Evolutionary conservation across 2,797 vertebrate species (phyloP), one percentile per base, ranked within the genome.

Genomic region (Anguilla obscura): DNA sequence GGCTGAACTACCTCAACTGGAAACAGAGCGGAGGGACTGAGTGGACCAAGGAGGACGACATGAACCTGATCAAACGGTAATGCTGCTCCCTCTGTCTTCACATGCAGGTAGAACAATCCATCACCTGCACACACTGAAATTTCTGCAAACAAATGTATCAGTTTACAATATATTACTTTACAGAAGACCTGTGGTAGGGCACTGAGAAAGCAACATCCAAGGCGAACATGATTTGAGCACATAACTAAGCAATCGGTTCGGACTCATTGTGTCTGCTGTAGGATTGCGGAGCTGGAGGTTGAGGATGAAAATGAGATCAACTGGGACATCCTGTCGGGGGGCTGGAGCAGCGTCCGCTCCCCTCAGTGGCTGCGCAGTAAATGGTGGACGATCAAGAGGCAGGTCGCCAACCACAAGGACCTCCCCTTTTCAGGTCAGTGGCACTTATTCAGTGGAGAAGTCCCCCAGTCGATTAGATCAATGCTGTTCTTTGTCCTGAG

Each of bases 1-100:
- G 99, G 99, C 95, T 99, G 87, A 99, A 99, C 94, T 99, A 99
- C 95, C 96, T 99, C 90, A 99, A 99, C 96, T 99, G 99, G 99
- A 99, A 99, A 90, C 99, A 99, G 92, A 99, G 98, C 30, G 99
- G 99, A 27, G 99, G 99, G 33, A 99, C 98, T 0, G 98, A 99
- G 89, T 99, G 98, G 99, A 99, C 97, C 90, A 99, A 99, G 94
- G 98, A 99, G 89, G 97, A 99, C 85, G 99, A 99, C 95, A 96
- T 99, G 90, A 98, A 97, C 93, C 96, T 99, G 8, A 96, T 99
- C 86, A 91, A 97, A 91, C 96, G 96, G 96, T 97, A 94, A 58
- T n/a, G 14, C 54, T 40, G 36, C 33, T 16, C 33, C n/a, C 36
- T 21, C 24, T 40, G 24, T 54, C 82, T 27, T 56, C 2, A 18